Evolutionary conservation across 2,113 vertebrate species (phyloP).

Genomic region (Daboia siamensis): DNA sequence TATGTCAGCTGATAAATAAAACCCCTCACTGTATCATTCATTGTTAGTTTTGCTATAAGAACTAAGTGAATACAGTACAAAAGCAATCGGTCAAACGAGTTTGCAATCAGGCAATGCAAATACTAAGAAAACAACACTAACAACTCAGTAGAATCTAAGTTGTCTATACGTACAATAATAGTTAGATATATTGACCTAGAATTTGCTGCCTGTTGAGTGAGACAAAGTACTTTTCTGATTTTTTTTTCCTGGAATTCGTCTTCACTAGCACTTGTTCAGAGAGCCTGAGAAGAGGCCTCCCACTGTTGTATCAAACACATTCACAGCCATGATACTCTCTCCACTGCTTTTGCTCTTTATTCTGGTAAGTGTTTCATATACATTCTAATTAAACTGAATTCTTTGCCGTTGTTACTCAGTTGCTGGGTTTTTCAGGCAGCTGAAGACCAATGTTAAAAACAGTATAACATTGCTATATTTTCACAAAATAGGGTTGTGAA

Average conservation of each 20-base stretch:
- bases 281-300: conserved; percentile 98
- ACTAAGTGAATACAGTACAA: neutral
- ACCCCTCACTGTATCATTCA: neutral
- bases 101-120: neutral
- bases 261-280: conserved; percentile 89
- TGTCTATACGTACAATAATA: accelerated
- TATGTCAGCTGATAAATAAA: neutral
- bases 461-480: neutral
- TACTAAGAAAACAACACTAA: neutral
- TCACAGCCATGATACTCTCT: conserved; percentile 90
- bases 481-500: neutral
- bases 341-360: conserved; percentile 90
- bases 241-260: conserved; percentile 18
- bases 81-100: neutral
- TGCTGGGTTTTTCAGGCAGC: neutral
- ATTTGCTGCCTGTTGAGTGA: neutral
- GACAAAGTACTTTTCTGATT: conserved; percentile 1
- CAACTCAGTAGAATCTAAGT: neutral
- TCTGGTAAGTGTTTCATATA: conserved; percentile 77
- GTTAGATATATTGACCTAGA: neutral
- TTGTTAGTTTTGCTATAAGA: neutral
- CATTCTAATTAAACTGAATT: neutral
- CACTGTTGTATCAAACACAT: conserved; percentile 90
- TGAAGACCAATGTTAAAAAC: neutral
- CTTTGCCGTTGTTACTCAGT: neutral